Conservation (phyloP, 2,888 invertebrate genomes). For the Apocheima hispidaria region DNA sequence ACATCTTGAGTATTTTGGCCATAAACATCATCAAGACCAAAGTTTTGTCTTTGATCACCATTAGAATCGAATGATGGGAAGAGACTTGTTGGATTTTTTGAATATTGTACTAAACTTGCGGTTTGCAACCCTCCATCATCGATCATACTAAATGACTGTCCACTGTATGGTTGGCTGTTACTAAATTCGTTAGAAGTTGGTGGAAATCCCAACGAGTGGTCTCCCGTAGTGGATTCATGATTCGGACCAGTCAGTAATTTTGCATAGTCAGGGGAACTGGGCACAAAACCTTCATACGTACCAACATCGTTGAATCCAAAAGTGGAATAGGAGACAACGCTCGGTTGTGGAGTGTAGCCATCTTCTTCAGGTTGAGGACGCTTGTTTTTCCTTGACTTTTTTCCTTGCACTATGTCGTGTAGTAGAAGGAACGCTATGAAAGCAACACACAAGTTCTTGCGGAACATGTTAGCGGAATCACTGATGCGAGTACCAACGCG, state of each 20-base stretch:
- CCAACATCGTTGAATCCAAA: slow-evolving; percentile 81
- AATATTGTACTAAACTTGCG: slow-evolving; percentile 63
- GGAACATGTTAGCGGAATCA: slow-evolving; percentile 65
- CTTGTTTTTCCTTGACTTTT: slow-evolving; percentile 68
- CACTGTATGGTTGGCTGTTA: slow-evolving; percentile 57
- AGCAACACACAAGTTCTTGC: slow-evolving; percentile 61
- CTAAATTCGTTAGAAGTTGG: slow-evolving; percentile 67
- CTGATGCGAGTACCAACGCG: slow-evolving; percentile 30
- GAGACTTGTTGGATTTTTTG: slow-evolving; percentile 61
- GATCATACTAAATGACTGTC: slow-evolving; percentile 52
- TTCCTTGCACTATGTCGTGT: slow-evolving; percentile 57
- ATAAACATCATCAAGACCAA: slow-evolving; percentile 52
- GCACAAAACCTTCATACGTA: slow-evolving; percentile 74
- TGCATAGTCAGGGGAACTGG: slow-evolving; percentile 76
- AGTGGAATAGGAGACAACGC: slow-evolving; percentile 77
- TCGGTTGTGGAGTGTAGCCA: slow-evolving; percentile 70
- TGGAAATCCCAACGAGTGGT: slow-evolving; percentile 77
- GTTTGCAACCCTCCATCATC: slow-evolving; percentile 57
- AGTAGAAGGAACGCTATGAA: slow-evolving; percentile 61
- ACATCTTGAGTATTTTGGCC: slow-evolving; percentile 53
- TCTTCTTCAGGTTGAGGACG: slow-evolving; percentile 66
- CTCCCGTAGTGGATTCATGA: slow-evolving; percentile 68
- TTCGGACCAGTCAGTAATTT: slow-evolving; percentile 63
- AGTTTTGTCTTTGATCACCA: slow-evolving; percentile 56
- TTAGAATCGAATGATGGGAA: slow-evolving; percentile 59